Base-by-base conservation (phyloP, 37 sponge, comb jelly and placozoan species). In the Beroe ovata region DNA sequence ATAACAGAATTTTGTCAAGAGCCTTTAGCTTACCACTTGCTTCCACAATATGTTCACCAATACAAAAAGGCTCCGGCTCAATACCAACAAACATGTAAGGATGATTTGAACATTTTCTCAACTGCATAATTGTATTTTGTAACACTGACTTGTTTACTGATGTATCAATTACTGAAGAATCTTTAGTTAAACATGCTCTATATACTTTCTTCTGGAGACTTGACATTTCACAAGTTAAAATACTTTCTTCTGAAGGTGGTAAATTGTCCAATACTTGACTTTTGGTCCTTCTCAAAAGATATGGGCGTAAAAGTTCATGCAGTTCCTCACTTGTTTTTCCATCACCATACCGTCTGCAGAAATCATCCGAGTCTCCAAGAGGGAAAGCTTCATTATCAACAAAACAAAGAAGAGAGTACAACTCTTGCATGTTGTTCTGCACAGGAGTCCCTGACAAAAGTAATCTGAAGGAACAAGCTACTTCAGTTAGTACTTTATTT, bases 61-160 rank as follows among this genome's bases (percentile, higher is more conserved):
- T 61, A 39, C 94, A 92, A 91, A 95, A 95, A 29, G 96, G 94
- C 92, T 95, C 96, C 0, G 96, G 96, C 39, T 95, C 96, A 19
- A 94, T 92, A 28, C 96, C 93, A 92, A 94, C 90, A 88, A 95
- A 95, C 64, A 95, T 92, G 88, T 95, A 95, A 16, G 96, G 96
- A 88, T 95, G 96, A 77, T 95, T 95, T 60, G 90, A 91, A 91
- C 96, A 95, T 91, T 95, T 95, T 38, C 96, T 60, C 26, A 95
- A 90, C 89, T 95, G 94, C 64, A 93, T 89, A 23, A 95, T 64
- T 29, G 92, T 91, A 69, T 95, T 95, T 92, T 94, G 88, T 63
- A 95, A 77, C 22, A 94, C 89, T 0, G 94, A 94, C 89, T 92
- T 92, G 29, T 54, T 66, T 1, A 91, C 91, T 20, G 89, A 39